Percentiles rank a stretch among this genome's conserved stretches.
These are phyloP conservation scores for Nomada fucata DNA, from an alignment of 2,888 invertebrate species.

Conservation along the genomic window DNA sequence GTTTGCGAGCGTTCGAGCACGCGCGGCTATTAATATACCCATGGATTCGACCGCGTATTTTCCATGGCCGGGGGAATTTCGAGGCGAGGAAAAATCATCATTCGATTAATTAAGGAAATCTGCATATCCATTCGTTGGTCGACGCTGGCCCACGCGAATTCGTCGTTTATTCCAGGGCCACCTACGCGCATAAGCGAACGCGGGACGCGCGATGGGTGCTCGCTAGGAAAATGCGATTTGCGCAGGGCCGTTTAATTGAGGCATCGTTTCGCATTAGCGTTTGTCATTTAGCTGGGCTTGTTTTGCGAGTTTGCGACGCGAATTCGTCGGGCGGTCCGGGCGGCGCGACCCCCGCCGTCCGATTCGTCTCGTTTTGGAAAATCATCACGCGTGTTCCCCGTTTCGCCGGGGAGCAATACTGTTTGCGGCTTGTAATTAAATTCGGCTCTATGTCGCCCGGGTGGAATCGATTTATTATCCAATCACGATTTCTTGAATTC, in stretches of 20 bases:
- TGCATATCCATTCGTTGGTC: slow-evolving; percentile 43
- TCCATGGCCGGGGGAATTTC: slow-evolving; percentile 3
- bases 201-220: slow-evolving; percentile 28
- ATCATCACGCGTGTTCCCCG: slow-evolving; percentile 10
- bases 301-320: slow-evolving; percentile 59
- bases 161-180: slow-evolving; percentile 18
- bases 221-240: slow-evolving; percentile 64
- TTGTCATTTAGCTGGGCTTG: slow-evolving; percentile 69
- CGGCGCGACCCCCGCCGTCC: neutral
- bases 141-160: slow-evolving; percentile 16
- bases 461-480: neutral
- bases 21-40: slow-evolving; percentile 18
- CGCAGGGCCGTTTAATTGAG: slow-evolving; percentile 68
- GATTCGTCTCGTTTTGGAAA: slow-evolving; percentile 16
- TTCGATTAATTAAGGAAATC: slow-evolving; percentile 52
- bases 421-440: neutral
- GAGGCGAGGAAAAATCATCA: slow-evolving; percentile 37
- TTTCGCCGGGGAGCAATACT: slow-evolving; percentile 1
- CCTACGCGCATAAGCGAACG: slow-evolving; percentile 26
- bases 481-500: too few relatives aligned
- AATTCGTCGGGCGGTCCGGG: slow-evolving; percentile 59
- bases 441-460: neutral
- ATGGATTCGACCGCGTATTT: slow-evolving; percentile 12
- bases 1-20: neutral
- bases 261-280: slow-evolving; percentile 70